Evolutionary conservation across 2,888 invertebrate species (phyloP).

Genomic region (Drosophila sordidula): DNA sequence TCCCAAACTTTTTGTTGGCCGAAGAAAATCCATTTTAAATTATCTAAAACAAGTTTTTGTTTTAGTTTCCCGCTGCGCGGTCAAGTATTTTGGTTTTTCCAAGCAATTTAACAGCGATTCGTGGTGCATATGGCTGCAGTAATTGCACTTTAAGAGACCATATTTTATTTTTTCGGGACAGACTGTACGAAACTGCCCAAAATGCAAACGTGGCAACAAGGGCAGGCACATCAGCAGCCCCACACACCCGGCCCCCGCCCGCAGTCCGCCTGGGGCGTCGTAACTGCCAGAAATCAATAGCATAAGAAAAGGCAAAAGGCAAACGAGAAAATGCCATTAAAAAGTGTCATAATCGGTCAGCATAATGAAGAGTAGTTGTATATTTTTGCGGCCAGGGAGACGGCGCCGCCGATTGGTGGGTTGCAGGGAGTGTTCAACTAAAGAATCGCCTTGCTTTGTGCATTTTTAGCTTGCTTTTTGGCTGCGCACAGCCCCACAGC

Average conservation of each 20-base stretch:
- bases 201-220: conserved; percentile 4
- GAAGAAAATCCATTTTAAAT: conserved; percentile 10
- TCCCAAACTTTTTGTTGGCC: neutral
- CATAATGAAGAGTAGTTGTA: conserved; percentile 58
- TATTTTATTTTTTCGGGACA: conserved; percentile 1
- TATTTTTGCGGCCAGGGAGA: neutral
- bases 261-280: conserved; percentile 26
- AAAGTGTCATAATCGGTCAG: conserved; percentile 80
- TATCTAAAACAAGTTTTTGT: conserved; percentile 4
- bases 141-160: conserved; percentile 27
- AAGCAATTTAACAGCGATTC: conserved; percentile 54
- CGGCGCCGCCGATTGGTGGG: neutral
- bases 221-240: too few relatives aligned
- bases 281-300: conserved; percentile 70
- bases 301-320: conserved; percentile 62
- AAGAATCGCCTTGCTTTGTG: conserved; percentile 15
- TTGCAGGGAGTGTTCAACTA: neutral
- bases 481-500: conserved; percentile 3
- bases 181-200: conserved; percentile 12
- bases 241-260: too few relatives aligned
- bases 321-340: conserved; percentile 78
- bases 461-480: conserved; percentile 51
- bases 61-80: neutral
- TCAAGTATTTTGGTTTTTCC: conserved; percentile 44
- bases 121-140: conserved; percentile 48